Conservation (phyloP, 2,797 vertebrate genomes). For the Falco columbarius region DNA sequence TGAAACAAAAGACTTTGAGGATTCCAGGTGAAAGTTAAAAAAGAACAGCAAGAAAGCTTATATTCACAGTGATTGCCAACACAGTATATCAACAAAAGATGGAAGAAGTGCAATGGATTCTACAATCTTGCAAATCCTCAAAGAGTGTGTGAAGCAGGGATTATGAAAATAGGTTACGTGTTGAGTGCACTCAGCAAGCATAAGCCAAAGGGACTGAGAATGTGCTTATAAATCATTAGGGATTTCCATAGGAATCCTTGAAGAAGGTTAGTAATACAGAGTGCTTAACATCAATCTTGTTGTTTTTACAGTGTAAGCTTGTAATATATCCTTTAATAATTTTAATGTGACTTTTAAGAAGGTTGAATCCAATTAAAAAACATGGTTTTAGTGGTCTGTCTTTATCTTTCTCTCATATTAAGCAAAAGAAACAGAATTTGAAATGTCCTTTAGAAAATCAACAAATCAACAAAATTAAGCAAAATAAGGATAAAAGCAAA, state of each 20-base stretch:
- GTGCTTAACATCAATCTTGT: slow-evolving; percentile 23
- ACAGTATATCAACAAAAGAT: neutral
- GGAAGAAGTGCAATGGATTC: neutral
- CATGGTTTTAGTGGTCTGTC: neutral
- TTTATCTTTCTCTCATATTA: neutral
- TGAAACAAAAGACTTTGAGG: neutral
- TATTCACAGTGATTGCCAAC: neutral
- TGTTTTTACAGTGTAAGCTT: slow-evolving; percentile 20
- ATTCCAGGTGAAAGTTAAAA: neutral
- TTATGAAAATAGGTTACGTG: slow-evolving; percentile 38
- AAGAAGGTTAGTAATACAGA: slow-evolving; percentile 13
- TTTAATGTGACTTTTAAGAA: slow-evolving; percentile 34
- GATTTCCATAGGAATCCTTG: slow-evolving; percentile 33
- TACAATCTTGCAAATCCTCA: slow-evolving; percentile 19
- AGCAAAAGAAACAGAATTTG: neutral
- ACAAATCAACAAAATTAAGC: neutral
- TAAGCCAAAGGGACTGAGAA: slow-evolving; percentile 16
- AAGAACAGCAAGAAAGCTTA: neutral
- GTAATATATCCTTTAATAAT: slow-evolving; percentile 7
- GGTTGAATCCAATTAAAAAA: neutral
- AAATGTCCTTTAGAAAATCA: neutral
- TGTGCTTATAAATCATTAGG: neutral
- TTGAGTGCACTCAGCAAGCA: neutral
- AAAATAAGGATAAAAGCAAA: neutral
- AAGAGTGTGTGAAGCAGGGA: slow-evolving; percentile 5